phyloP scores from a whole-genome alignment of 2,888 invertebrate species.

The Odontomyia ornata region DNA sequence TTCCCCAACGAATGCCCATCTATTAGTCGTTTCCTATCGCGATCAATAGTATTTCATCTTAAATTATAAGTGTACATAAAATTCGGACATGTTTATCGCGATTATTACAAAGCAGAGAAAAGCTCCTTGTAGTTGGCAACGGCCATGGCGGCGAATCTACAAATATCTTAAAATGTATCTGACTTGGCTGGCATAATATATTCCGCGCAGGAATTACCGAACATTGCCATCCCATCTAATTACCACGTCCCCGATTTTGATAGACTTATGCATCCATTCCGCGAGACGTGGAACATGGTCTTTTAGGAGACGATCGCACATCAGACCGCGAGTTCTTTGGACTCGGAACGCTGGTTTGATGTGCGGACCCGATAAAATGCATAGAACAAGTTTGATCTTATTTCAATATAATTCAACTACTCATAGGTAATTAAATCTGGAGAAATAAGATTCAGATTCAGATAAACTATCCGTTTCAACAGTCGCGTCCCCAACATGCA shows the following conservation, averaged over 20 bases:
- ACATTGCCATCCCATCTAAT: slow-evolving; percentile 41
- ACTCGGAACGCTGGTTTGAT: slow-evolving; percentile 25
- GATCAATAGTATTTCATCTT: slow-evolving; percentile 32
- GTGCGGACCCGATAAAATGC: slow-evolving; percentile 36
- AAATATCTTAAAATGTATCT: slow-evolving; percentile 22
- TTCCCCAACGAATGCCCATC: neutral
- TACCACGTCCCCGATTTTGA: slow-evolving; percentile 43
- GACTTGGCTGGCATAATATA: slow-evolving; percentile 6
- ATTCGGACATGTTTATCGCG: slow-evolving; percentile 44
- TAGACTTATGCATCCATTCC: slow-evolving; percentile 37
- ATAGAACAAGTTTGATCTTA: slow-evolving; percentile 36
- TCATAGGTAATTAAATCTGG: slow-evolving; percentile 42
- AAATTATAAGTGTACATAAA: slow-evolving; percentile 41
- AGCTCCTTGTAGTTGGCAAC: neutral
- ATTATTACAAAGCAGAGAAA: slow-evolving; percentile 37
- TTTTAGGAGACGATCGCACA: slow-evolving; percentile 30
- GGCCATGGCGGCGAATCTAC: neutral
- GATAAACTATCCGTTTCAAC: neutral
- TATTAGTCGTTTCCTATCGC: slow-evolving; percentile 31
- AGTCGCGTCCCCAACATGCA: neutral
- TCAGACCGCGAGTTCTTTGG: slow-evolving; percentile 17
- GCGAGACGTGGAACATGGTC: slow-evolving; percentile 37
- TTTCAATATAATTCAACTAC: slow-evolving; percentile 32
- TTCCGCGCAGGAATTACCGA: slow-evolving; percentile 23
- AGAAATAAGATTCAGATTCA: slow-evolving; percentile 25